A percentile compares a stretch with the other conserved stretches of the same genome.
phyloP scores from a whole-genome alignment of 2,797 vertebrate species.

The Steatocranus sp. region DNA sequence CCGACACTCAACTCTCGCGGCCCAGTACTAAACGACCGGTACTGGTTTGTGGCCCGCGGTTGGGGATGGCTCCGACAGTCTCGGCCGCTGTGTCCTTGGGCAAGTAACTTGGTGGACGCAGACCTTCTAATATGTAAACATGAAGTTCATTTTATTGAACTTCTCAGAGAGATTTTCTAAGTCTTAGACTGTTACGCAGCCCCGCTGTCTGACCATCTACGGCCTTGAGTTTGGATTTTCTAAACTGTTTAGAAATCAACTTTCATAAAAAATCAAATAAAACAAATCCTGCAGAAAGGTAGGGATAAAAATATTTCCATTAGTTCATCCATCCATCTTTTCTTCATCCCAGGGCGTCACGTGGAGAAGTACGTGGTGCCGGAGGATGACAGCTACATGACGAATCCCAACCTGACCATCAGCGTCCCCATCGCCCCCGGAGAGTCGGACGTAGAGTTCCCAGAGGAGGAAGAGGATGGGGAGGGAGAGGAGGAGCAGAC shows the following conservation, averaged over 20 bases:
- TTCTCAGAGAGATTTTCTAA: background rate
- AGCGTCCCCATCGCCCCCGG: conserved; percentile 91
- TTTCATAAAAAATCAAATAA: rapidly evolving
- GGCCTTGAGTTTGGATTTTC: background rate
- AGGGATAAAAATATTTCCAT: background rate
- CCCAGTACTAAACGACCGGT: background rate
- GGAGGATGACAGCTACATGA: conserved; percentile 83
- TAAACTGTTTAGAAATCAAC: background rate
- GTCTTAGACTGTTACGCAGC: background rate
- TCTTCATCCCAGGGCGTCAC: conserved; percentile 36
- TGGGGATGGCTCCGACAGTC: rapidly evolving
- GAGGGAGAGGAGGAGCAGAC: conserved; percentile 72
- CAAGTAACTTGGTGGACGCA: background rate
- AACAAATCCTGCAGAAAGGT: background rate
- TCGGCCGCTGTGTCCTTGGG: background rate
- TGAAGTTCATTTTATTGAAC: background rate
- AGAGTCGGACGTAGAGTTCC: conserved; percentile 89
- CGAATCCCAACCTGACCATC: conserved; percentile 82
- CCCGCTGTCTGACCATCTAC: background rate
- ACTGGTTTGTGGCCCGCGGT: background rate
- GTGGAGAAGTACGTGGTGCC: conserved; percentile 71
- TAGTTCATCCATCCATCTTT: background rate
- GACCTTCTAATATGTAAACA: background rate
- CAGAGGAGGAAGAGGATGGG: conserved; percentile 79
- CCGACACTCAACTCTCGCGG: background rate